A percentile compares a stretch with the other conserved stretches of the same genome.
Evolutionary conservation across 2,888 invertebrate genomes (phyloP).

Genomic region (Leptodirus hochenwartii): DNA sequence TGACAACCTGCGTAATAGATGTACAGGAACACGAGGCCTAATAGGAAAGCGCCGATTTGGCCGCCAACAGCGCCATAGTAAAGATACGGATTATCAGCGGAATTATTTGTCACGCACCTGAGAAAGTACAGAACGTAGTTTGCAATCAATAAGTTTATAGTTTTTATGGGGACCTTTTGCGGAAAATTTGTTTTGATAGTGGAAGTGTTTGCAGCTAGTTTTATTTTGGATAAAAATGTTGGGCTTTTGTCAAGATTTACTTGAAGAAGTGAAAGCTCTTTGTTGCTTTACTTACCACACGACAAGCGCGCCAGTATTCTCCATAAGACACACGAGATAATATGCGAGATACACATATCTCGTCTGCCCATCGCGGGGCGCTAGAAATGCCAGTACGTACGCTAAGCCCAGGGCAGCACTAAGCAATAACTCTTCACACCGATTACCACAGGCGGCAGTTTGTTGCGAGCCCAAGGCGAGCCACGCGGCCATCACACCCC

Average conservation of each 20-base stretch:
- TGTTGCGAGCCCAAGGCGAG: conserved; percentile 29
- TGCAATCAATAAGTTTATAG: conserved; percentile 5
- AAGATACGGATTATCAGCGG: conserved; percentile 23
- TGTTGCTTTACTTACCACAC: conserved; percentile 30
- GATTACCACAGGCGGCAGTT: conserved; percentile 27
- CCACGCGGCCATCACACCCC: conserved; percentile 37
- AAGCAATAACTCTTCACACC: conserved; percentile 28
- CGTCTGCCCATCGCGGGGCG: conserved; percentile 39
- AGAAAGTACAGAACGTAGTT: conserved; percentile 10
- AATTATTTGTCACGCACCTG: conserved; percentile 28
- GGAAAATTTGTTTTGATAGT: neutral
- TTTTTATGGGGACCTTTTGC: neutral
- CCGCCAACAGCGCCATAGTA: conserved; percentile 27
- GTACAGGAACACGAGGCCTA: conserved; percentile 25
- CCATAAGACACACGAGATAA: conserved; percentile 30
- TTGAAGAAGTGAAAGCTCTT: conserved; percentile 6
- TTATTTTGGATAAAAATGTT: no score
- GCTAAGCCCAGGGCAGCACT: conserved; percentile 37
- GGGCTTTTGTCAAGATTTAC: no score
- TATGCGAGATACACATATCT: conserved; percentile 30
- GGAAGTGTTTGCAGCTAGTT: neutral
- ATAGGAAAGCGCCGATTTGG: conserved; percentile 24
- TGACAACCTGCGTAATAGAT: conserved; percentile 29
- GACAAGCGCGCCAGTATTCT: conserved; percentile 29
- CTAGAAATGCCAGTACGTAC: conserved; percentile 39